phyloP scores from a whole-genome alignment of 23 tunicate species.

The Botrylloides violaceus region DNA sequence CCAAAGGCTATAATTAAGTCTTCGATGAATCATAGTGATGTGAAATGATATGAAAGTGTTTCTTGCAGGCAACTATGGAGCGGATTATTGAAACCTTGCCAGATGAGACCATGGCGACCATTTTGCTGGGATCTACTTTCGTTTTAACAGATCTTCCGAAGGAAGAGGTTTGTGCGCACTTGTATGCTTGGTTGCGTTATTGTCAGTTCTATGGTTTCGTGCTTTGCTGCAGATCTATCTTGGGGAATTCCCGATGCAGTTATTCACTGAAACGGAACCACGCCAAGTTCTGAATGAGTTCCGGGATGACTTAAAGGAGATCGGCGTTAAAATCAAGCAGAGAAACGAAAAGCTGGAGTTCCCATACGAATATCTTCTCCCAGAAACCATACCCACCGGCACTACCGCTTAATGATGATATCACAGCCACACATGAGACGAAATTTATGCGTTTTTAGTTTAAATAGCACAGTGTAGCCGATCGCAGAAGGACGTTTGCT shows the following conservation, averaged over 20 bases:
- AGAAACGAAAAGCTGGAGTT: background rate
- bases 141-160: constrained; percentile 33
- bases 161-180: constrained; percentile 66
- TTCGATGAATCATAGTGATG: background rate
- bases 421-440: too few species aligned
- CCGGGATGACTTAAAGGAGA: background rate
- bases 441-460: too few species aligned
- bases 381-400: constrained; percentile 11
- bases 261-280: constrained; percentile 6
- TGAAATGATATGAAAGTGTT: background rate
- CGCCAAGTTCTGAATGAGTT: background rate
- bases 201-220: too few species aligned
- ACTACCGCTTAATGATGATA: constrained; percentile 3
- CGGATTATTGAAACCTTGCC: constrained; percentile 50
- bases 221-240: constrained; percentile 18
- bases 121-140: constrained; percentile 28
- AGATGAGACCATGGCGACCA: constrained; percentile 32
- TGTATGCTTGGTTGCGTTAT: background rate
- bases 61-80: constrained; percentile 56
- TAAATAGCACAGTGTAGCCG: too few species aligned
- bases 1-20: too few species aligned
- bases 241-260: constrained; percentile 13
- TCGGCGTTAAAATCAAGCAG: constrained; percentile 3
- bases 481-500: too few species aligned
- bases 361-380: constrained; percentile 23